Evolutionary conservation across 2,888 invertebrate genomes (phyloP).

Genomic region (Rhagonycha fulva): DNA sequence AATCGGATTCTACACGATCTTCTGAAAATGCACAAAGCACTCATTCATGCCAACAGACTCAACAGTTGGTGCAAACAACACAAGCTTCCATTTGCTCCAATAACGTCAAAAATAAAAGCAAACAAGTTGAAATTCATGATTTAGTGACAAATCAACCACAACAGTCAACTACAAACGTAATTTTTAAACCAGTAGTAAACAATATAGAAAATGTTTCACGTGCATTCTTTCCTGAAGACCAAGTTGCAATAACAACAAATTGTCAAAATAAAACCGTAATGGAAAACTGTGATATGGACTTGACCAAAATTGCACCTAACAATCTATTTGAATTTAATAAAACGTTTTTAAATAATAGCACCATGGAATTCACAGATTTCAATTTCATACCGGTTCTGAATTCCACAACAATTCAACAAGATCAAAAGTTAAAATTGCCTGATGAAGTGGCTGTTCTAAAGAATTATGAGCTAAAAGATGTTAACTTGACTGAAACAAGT

Average conservation of each 20-base stretch:
- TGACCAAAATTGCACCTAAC: background rate
- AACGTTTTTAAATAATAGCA: background rate
- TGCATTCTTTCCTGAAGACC: background rate
- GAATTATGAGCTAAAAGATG: background rate
- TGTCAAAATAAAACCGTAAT: background rate
- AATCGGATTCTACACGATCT: conserved; percentile 20
- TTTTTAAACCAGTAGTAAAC: background rate
- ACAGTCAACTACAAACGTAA: background rate
- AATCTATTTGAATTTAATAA: background rate
- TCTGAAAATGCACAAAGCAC: conserved; percentile 4
- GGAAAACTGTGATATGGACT: background rate
- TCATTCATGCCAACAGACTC: background rate
- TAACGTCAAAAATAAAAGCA: too few relatives aligned
- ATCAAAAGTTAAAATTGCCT: background rate
- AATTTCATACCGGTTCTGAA: background rate
- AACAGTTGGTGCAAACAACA: too few relatives aligned
- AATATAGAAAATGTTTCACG: background rate
- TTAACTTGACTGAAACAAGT: background rate
- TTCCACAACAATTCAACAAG: background rate
- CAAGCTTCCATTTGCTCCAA: too few relatives aligned
- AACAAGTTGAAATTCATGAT: background rate
- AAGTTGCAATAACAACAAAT: background rate
- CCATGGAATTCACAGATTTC: background rate
- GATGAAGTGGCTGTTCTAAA: too few relatives aligned
- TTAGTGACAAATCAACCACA: background rate